These are phyloP conservation scores for Sinopyrophorus schimmeli DNA, from an alignment of 2,888 invertebrate species.

Conservation along the genomic window DNA sequence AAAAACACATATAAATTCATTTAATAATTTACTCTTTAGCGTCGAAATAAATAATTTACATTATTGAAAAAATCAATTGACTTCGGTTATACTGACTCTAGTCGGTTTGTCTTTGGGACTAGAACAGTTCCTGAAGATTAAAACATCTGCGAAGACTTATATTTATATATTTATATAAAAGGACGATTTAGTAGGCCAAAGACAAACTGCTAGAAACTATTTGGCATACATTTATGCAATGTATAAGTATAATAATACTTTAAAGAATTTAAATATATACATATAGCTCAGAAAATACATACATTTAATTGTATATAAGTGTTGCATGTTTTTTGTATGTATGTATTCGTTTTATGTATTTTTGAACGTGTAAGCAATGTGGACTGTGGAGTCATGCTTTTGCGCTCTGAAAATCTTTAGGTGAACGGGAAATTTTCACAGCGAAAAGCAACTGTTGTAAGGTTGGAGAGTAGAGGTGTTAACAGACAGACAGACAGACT, in stretches of 20 bases:
- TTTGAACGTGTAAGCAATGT: slow-evolving; percentile 58
- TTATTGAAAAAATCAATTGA: slow-evolving; percentile 55
- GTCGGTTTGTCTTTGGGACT: slow-evolving; percentile 45
- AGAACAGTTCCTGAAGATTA: slow-evolving; percentile 33
- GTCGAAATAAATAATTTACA: slow-evolving; percentile 54
- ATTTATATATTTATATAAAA: neutral
- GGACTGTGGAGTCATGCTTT: slow-evolving; percentile 43
- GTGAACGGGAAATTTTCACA: slow-evolving; percentile 4
- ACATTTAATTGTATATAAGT: slow-evolving; percentile 47
- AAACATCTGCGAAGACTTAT: neutral
- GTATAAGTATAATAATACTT: slow-evolving; percentile 50
- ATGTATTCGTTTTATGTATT: slow-evolving; percentile 49
- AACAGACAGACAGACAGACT: slow-evolving; percentile 54
- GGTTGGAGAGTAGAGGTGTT: slow-evolving; percentile 46
- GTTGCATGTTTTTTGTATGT: slow-evolving; percentile 43
- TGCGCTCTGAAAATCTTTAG: slow-evolving; percentile 41
- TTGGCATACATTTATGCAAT: slow-evolving; percentile 55
- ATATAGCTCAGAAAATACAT: slow-evolving; percentile 55
- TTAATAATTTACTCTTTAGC: slow-evolving; percentile 53
- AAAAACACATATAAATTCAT: slow-evolving; percentile 52
- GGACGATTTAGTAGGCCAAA: slow-evolving; percentile 38
- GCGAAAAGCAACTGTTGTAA: slow-evolving; percentile 9
- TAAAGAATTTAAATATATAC: slow-evolving; percentile 45
- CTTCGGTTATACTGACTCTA: slow-evolving; percentile 51
- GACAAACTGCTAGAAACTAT: slow-evolving; percentile 49